phyloP scores from a whole-genome alignment of 2,797 vertebrate species.

The Chrysocyon brachyurus region DNA sequence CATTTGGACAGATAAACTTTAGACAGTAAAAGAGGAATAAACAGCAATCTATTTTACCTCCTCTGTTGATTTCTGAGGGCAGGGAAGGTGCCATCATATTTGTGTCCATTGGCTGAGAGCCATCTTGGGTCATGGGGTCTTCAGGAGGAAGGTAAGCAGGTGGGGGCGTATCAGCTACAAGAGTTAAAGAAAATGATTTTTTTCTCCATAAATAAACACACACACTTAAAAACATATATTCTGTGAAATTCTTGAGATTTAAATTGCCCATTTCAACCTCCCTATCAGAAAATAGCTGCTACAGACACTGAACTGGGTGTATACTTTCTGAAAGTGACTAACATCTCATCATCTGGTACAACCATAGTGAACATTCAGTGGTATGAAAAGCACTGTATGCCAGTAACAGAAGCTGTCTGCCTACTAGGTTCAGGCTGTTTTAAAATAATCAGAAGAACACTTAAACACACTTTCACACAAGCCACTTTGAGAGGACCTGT shows the following conservation, averaged over 20 bases:
- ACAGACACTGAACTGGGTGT: not conserved
- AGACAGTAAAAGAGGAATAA: not conserved
- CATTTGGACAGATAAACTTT: not conserved
- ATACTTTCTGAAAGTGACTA: constrained; percentile 49
- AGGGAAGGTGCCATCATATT: constrained; percentile 96
- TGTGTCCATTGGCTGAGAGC: constrained; percentile 98
- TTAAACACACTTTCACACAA: not conserved
- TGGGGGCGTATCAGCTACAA: constrained; percentile 95
- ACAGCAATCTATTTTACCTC: constrained; percentile 89
- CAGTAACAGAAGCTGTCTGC: not conserved
- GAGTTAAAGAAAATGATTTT: constrained; percentile 60
- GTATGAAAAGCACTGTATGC: not conserved
- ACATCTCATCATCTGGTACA: not conserved
- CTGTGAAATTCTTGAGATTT: constrained; percentile 70
- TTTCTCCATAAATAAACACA: constrained; percentile 69
- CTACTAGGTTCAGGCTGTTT: not conserved
- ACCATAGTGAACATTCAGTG: not conserved
- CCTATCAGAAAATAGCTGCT: not conserved
- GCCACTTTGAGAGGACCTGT: not conserved
- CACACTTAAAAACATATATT: constrained; percentile 63
- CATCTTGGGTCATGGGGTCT: constrained; percentile 98
- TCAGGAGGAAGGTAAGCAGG: constrained; percentile 98
- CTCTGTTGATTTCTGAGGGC: constrained; percentile 93
- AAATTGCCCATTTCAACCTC: constrained; percentile 71
- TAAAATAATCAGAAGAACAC: not conserved